A percentile compares a stretch with the other conserved stretches of the same genome.
Conservation (phyloP, 2,888 invertebrate genomes). For the Neelides folsomi region DNA sequence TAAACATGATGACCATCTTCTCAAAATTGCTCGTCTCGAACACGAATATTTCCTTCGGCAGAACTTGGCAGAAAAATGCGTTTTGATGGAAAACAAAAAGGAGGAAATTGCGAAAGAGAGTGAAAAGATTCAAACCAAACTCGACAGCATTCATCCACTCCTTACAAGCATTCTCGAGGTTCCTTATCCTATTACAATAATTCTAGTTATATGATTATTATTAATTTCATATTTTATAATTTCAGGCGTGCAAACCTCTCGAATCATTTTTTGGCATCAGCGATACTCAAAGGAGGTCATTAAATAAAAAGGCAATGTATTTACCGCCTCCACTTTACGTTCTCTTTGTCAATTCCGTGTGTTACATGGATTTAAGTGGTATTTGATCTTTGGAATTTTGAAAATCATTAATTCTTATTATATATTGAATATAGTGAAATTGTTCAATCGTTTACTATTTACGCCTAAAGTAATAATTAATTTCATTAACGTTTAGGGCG, state of each 20-base stretch:
- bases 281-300: slow-evolving; percentile 62
- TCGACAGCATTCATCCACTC: slow-evolving; percentile 70
- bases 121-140: slow-evolving; percentile 56
- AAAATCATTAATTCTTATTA: slow-evolving; percentile 13
- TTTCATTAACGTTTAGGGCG: slow-evolving; percentile 39
- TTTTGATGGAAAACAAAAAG: slow-evolving; percentile 60
- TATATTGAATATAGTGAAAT: too few relatives aligned
- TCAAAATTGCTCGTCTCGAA: slow-evolving; percentile 71
- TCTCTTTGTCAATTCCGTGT: slow-evolving; percentile 69
- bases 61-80: slow-evolving; percentile 61
- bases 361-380: slow-evolving; percentile 62
- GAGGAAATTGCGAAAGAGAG: slow-evolving; percentile 62
- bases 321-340: slow-evolving; percentile 72
- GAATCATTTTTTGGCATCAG: slow-evolving; percentile 75
- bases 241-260: slow-evolving; percentile 66
- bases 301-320: slow-evolving; percentile 58
- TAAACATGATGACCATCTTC: slow-evolving; percentile 57
- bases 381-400: too few relatives aligned
- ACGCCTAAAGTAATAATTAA: slow-evolving; percentile 35
- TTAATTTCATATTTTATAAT: neutral
- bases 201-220: too few relatives aligned
- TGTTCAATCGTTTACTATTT: too few relatives aligned
- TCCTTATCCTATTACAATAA: slow-evolving; percentile 9
- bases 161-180: slow-evolving; percentile 54
- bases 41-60: slow-evolving; percentile 84